Percentiles rank a stretch among this genome's conserved stretches.
Conservation (phyloP, 2,113 vertebrate genomes). For the Microcebus griseorufus region DNA sequence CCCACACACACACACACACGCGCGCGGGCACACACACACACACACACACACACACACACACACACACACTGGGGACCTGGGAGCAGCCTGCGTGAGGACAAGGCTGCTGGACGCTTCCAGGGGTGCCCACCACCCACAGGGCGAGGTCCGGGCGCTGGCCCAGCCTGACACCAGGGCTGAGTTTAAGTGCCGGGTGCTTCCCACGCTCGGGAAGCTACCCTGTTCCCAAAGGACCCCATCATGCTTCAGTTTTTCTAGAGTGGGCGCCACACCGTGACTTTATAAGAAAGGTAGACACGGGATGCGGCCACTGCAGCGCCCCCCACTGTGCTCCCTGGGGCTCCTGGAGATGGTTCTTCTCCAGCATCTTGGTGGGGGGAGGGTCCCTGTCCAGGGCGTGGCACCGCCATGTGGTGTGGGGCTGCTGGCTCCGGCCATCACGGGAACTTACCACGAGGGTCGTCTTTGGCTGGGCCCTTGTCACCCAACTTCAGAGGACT, state of each 20-base stretch:
- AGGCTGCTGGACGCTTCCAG: too few relatives aligned
- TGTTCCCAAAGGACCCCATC: neutral
- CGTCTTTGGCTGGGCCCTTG: neutral
- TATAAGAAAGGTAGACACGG: fast-evolving
- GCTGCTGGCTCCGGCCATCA: neutral
- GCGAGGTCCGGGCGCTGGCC: neutral
- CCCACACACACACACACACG: too few relatives aligned
- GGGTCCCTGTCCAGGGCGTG: neutral
- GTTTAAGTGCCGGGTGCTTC: neutral
- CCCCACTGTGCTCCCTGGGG: fast-evolving
- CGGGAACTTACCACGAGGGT: neutral
- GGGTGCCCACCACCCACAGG: fast-evolving
- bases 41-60: too few relatives aligned
- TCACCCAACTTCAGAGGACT: neutral
- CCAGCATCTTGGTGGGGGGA: neutral
- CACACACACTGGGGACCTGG: neutral
- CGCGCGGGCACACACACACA: too few relatives aligned
- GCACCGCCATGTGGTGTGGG: fast-evolving
- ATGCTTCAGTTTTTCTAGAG: fast-evolving
- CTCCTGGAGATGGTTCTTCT: neutral
- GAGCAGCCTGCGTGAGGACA: fast-evolving
- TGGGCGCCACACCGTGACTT: fast-evolving
- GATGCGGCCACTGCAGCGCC: neutral
- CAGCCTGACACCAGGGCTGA: neutral
- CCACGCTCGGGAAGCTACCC: too few relatives aligned